Base-by-base conservation (phyloP, 2,797 vertebrate genomes). In the Pseudomugil tenellus region DNA sequence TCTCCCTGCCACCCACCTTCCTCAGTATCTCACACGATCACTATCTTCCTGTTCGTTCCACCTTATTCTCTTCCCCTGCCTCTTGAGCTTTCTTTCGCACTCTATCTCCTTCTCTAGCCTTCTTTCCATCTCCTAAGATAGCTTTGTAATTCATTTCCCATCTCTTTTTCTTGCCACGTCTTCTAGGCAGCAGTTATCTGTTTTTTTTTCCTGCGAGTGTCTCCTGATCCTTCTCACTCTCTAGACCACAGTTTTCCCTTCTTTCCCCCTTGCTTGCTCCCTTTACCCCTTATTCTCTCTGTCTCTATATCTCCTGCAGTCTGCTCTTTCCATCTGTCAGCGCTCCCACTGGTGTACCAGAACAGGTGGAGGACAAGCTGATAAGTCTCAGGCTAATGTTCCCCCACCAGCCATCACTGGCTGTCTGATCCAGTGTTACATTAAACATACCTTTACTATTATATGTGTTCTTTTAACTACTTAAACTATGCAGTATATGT, bases 361-460 rank as follows among this genome's bases (percentile, higher is more conserved):
- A 81, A 62, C 76, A 77, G 84, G 79, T 84, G 67, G 70, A 84
- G 86, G 79, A 81, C 74, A 68, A 79, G 83, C 80, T 63, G 85
- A 89, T 86, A 87, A 81, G 67, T 80, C 68, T 82, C 81, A 52
- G 58, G n/a, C 64, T 79, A 72, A 71, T 67, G 54, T 73, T 58
- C 65, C 81, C 74, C 68, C 74, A 52, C 77, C 60, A 63, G 63
- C 69, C 76, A 62, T 76, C 84, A 55, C 71, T 63, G 63, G 67
- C 74, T 76, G 70, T 77, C 76, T 76, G 67, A 82, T 81, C 72
- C 62, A 3, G 43, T 56, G 70, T 67, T 70, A 48, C 64, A 67
- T 67, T 63, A 81, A 81, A 76, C 68, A 59, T 67, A 72, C 62
- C 54, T 74, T 67, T 52, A 12, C 26, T 51, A 59, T 41, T 83